phyloP scores from a whole-genome alignment of 2,113 vertebrate genomes.

The Aythya baeri region DNA sequence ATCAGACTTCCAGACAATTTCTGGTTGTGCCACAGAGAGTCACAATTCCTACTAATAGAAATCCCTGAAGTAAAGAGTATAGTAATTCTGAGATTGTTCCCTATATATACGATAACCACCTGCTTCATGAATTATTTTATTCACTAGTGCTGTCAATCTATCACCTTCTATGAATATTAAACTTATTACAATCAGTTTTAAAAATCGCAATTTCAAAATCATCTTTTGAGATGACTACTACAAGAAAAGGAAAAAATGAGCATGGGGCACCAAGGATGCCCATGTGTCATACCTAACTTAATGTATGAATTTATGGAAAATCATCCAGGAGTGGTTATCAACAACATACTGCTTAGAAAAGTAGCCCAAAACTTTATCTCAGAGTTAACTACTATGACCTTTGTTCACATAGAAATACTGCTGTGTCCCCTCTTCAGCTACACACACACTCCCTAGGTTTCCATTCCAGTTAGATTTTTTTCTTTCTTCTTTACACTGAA shows the following conservation, averaged over 20 bases:
- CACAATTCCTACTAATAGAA: not conserved
- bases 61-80: not conserved
- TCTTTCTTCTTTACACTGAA: not conserved
- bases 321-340: not conserved
- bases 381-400: not conserved
- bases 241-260: not conserved
- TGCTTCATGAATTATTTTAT: not conserved
- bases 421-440: not conserved
- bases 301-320: not conserved
- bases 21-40: not conserved
- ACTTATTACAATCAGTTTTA: not conserved
- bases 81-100: not conserved
- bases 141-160: not conserved
- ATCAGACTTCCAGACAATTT: not conserved
- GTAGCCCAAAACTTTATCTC: not conserved
- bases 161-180: not conserved
- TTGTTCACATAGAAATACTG: not conserved
- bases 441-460: not conserved
- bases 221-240: not conserved
- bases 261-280: not conserved
- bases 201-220: not conserved
- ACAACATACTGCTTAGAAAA: not conserved
- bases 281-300: accelerated
- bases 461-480: not conserved
- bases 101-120: not conserved